Conservation (phyloP, 2,888 invertebrate species). For the Eupeodes latifasciatus region DNA sequence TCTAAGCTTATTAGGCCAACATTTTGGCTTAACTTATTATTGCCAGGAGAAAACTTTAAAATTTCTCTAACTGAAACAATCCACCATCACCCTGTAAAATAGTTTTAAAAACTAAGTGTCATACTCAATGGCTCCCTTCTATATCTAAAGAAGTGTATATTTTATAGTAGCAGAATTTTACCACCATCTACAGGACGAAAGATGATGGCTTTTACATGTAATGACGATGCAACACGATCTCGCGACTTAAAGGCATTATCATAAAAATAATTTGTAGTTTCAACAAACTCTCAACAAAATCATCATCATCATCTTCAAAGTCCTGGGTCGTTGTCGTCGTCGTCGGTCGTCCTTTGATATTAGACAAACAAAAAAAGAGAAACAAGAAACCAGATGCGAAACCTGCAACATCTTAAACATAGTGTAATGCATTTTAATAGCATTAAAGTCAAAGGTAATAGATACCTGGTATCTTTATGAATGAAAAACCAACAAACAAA, state of each 20-base stretch:
- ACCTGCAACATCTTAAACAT: not conserved
- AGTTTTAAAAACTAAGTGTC: constrained; percentile 7
- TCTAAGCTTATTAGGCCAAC: too few relatives aligned
- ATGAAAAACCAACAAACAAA: not conserved
- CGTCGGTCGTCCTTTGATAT: too few relatives aligned
- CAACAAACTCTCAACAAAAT: constrained; percentile 46
- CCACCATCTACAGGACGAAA: not conserved
- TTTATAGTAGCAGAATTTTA: not conserved
- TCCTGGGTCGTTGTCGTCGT: not conserved
- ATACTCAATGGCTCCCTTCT: constrained; percentile 1
- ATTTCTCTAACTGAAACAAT: too few relatives aligned
- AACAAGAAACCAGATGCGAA: not conserved
- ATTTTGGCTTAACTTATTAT: too few relatives aligned
- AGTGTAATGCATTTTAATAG: constrained; percentile 19
- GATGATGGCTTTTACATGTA: constrained; percentile 22
- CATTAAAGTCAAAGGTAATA: constrained; percentile 42
- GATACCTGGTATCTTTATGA: constrained; percentile 43
- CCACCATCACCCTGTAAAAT: not conserved
- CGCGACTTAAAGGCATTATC: constrained; percentile 50
- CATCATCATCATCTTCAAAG: not conserved
- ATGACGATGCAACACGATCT: constrained; percentile 54
- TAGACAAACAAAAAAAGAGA: too few relatives aligned
- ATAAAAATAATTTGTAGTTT: constrained; percentile 71
- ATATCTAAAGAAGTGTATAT: not conserved
- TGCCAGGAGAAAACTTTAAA: not conserved